These are phyloP conservation scores for Ceryle rudis DNA, from an alignment of 2,797 vertebrate genomes.

Conservation along the genomic window DNA sequence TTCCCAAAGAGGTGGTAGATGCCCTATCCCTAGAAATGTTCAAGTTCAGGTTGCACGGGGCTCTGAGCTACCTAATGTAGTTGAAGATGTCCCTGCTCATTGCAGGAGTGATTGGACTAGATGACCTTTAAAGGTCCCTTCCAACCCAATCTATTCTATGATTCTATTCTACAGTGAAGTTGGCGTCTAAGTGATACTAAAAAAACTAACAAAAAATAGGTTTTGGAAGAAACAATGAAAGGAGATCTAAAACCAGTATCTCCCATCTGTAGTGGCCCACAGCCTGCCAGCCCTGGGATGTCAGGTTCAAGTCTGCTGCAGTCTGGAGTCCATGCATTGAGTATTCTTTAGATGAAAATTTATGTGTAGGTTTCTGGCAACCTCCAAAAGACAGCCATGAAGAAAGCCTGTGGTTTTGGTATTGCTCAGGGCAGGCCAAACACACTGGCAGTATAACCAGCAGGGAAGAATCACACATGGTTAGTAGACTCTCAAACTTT, in stretches of 20 bases:
- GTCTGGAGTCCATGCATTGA: rapidly evolving
- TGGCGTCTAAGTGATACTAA: not conserved
- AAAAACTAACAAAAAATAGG: not conserved
- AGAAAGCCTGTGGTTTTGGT: not conserved
- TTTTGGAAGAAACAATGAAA: not conserved
- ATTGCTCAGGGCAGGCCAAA: not conserved
- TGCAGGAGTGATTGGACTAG: not conserved
- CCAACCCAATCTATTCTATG: not conserved
- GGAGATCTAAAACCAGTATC: not conserved
- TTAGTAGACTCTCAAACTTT: not conserved
- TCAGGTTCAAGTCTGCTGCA: not conserved
- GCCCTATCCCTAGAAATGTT: not conserved
- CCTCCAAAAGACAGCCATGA: not conserved
- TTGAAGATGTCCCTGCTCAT: not conserved
- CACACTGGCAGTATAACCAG: not conserved
- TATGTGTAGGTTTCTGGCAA: not conserved
- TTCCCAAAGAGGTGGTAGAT: not conserved
- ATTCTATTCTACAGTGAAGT: not conserved
- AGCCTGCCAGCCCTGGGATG: not conserved
- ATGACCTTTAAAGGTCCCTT: not conserved
- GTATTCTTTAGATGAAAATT: not conserved
- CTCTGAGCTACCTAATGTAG: not conserved
- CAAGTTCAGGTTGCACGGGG: not conserved
- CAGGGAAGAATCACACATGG: rapidly evolving
- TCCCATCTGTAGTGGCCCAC: not conserved